phyloP scores from a whole-genome alignment of 2,113 vertebrate genomes.

The Crocuta crocuta region DNA sequence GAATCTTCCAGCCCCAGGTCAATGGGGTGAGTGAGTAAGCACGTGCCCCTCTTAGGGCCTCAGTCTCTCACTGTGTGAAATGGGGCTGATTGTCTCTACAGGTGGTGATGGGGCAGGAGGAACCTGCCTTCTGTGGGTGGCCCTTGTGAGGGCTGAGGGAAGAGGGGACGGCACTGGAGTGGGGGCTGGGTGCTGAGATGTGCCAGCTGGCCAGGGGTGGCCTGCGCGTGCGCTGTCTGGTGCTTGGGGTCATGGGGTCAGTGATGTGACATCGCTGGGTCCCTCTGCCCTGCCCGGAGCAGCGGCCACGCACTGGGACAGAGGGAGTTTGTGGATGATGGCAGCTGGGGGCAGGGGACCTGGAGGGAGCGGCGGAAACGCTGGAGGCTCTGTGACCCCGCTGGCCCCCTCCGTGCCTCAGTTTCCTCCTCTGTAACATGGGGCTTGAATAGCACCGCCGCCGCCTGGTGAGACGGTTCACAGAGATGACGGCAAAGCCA shows the following conservation, averaged over 20 bases:
- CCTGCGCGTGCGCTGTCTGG: not conserved
- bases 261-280: not conserved
- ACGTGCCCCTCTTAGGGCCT: not conserved
- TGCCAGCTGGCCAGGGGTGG: not conserved
- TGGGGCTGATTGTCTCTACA: not conserved
- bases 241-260: too few species aligned
- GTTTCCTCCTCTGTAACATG: not conserved
- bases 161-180: too few species aligned
- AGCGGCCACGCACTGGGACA: rapidly evolving
- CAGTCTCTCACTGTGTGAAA: not conserved
- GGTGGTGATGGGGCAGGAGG: not conserved
- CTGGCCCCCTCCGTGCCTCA: not conserved
- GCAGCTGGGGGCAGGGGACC: not conserved
- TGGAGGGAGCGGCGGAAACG: not conserved
- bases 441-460: not conserved
- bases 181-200: not conserved
- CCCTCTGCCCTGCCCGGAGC: not conserved
- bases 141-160: rapidly evolving
- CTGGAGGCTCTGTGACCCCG: not conserved
- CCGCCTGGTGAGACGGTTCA: not conserved
- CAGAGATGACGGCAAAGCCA: too few species aligned
- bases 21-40: not conserved
- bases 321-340: not conserved
- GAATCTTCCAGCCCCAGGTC: not conserved
- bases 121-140: not conserved